Base-by-base conservation (phyloP, 2,113 vertebrate species). In the Calcarius ornatus region DNA sequence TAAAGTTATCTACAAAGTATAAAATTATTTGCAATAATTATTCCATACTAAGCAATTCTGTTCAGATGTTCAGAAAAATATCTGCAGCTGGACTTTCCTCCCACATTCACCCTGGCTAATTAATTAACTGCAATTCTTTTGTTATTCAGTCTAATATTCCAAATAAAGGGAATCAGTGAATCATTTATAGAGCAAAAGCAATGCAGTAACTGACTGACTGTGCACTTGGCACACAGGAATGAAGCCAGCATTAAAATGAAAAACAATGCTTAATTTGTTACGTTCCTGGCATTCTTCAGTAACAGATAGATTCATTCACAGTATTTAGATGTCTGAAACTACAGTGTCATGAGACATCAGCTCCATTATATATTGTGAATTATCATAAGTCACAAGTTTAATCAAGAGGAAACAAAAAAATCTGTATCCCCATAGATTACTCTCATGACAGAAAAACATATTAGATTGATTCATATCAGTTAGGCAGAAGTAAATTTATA, bases 291-390 rank as follows among this genome's bases (percentile, higher is more conserved):
- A 77, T 94, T 95, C 81, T 84, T 90, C 79, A 80, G 42, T 43
- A 95, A 96, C 88, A 95, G 93, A 94, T 60, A 87, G 38, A 84
- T 95, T 95, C 76, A 94, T 96, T 97, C 92, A 94, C 48, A 82
- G 61, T 45, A 81, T 54, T 95, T 71, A 75, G 80, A 60, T 0
- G 2, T 66, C 59, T 66, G 77, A 95, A 94, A 71, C 66, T 59
- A 48, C 80, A 73, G 59, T 78, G 50, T 53, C 77, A 87, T 84
- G 92, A 92, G 89, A 91, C 72, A 81, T 81, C 69, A 78, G 71
- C 75, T 91, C 94, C 85, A 97, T 94, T 92, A 90, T 91, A 59
- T 54, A 85, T 81, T 81, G 61, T 82, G 92, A 91, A 50, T 94
- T 66, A 66, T 68, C 31, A 15, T 64, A 86, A 94, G 54, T 94